These are phyloP conservation scores for Trachymyrmex cornetzi DNA, from an alignment of 1,140 invertebrate species.

Conservation along the genomic window DNA sequence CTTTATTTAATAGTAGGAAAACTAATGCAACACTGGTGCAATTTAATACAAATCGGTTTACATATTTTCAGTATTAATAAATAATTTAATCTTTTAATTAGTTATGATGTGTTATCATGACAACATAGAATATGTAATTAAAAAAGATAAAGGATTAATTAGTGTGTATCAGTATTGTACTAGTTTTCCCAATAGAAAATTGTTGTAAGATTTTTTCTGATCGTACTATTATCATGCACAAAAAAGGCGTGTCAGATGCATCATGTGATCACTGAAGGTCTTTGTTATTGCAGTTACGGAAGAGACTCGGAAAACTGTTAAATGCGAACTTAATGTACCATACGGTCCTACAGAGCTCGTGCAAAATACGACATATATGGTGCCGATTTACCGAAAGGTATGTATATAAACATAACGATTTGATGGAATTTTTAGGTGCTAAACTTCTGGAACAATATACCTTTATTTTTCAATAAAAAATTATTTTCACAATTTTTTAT, in stretches of 20 bases:
- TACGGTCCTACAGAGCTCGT: slow-evolving; percentile 87
- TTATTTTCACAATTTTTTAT: background rate
- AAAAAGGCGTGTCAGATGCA: background rate
- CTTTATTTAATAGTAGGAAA: background rate
- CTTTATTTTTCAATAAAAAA: background rate
- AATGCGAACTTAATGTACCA: slow-evolving; percentile 88
- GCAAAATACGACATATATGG: slow-evolving; percentile 90
- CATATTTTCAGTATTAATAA: too few relatives aligned
- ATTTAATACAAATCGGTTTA: too few relatives aligned
- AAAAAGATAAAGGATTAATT: too few relatives aligned
- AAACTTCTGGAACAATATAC: background rate
- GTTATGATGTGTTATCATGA: too few relatives aligned
- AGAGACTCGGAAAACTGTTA: slow-evolving; percentile 79
- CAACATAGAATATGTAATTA: too few relatives aligned
- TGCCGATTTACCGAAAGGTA: slow-evolving; percentile 88
- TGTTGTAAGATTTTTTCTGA: background rate
- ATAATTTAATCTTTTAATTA: too few relatives aligned
- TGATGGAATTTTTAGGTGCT: background rate
- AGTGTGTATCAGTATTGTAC: too few relatives aligned
- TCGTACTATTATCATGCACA: background rate
- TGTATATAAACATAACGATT: background rate
- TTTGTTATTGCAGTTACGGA: slow-evolving; percentile 79
- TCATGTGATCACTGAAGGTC: background rate
- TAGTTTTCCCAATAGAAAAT: too few relatives aligned
- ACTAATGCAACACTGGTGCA: too few relatives aligned